These are phyloP conservation scores for Coracias cyanogaster DNA, from an alignment of 2,797 vertebrate species.

Conservation along the genomic window DNA sequence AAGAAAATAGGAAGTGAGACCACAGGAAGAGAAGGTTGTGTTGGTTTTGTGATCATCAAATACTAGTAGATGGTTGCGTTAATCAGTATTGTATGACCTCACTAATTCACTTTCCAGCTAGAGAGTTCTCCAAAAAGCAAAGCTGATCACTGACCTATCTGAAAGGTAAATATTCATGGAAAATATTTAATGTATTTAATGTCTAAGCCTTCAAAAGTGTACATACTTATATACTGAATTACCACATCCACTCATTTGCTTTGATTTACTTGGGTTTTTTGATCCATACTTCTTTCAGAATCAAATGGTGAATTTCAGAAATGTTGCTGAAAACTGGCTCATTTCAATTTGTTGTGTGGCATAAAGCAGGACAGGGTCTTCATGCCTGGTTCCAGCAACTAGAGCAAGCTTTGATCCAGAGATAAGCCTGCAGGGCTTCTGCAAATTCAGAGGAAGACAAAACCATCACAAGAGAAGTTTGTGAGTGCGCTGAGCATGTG, in stretches of 20 bases:
- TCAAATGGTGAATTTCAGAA: not conserved
- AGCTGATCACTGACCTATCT: not conserved
- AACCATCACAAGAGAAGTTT: not conserved
- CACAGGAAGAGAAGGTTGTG: not conserved
- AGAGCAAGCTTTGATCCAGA: fast-evolving
- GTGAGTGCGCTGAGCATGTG: not conserved
- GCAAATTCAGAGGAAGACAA: not conserved
- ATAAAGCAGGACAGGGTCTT: not conserved
- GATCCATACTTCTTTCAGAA: not conserved
- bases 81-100: not conserved
- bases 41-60: not conserved
- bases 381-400: not conserved
- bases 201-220: not conserved
- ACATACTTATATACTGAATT: not conserved
- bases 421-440: not conserved
- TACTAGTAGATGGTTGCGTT: not conserved
- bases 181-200: not conserved
- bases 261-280: not conserved
- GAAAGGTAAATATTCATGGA: not conserved
- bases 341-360: not conserved
- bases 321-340: not conserved
- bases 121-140: not conserved
- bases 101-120: not conserved
- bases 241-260: not conserved
- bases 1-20: not conserved